Evolutionary conservation across 2,797 vertebrate genomes (phyloP), one percentile per base, ranked within the genome.

Genomic region (Enteromius viviparus): DNA sequence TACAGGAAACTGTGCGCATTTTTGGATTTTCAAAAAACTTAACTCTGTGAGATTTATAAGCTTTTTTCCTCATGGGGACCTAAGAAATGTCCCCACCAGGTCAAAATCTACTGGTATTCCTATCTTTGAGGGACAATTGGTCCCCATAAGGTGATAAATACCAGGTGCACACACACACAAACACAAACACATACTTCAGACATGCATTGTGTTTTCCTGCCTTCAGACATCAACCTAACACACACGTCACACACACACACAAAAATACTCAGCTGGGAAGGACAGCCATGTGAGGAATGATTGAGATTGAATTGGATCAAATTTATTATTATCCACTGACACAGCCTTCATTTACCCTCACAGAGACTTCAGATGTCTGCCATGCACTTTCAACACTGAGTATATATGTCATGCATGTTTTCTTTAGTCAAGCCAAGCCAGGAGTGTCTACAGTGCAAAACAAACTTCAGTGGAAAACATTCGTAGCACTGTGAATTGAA

Each of bases 271-370:
- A 79, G 34, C 34, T 70, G 29, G 23, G 55, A 62, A 23, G n/a
- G 47, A 82, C 45, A 42, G 69, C 74, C 49, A 49, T 69, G 19
- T 69, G 40, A 80, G 51, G 26, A 55, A 76, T 29, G 12, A 70
- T 76, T 72, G 15, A 68, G 70, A 84, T 12, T 80, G 45, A 83
- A 74, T 68, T 78, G 19, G 58, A 81, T 64, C 21, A 21, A 68
- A 40, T 45, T 19, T 55, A 29, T n/a, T 51, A 47, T 76, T 78
- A 87, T 84, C 60, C 51, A 74, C 12, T 66, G 69, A 71, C 21
- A 65, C 9, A 37, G 51, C 75, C 51, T 84, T 86, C 51, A 75
- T 58, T 37, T 74, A 81, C n/a, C 47, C 70, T 75, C 64, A 49
- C 53, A 19, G 8, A 81, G 37, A 42, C 42, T 55, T 58, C 19